Evolutionary conservation across 2,113 vertebrate genomes (phyloP), one percentile per base, ranked within the genome.

Genomic region (Ramphastos sulfuratus): DNA sequence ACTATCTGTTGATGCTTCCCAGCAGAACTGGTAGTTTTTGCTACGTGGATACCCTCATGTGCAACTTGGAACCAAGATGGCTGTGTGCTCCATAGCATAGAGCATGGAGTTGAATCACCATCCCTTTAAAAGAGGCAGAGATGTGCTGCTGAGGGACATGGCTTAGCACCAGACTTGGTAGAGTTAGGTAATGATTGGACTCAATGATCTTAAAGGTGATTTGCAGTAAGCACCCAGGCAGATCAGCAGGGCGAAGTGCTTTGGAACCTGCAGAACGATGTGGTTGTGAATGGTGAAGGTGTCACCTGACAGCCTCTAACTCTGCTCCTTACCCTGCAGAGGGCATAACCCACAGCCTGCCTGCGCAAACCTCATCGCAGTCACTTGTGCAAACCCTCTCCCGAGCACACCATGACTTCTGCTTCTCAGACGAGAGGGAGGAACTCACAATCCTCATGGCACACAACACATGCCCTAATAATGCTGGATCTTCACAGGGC

Each of bases 31-130:
- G 71, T 35, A 37, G 70, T 31, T 63, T 82, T 76, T 61, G 30
- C 37, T 70, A 46, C 9, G 3, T n/a, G 75, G 59, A 59, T 72
- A n/a, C 3, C 14, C 63, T 33, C 52, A 18, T 0, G 18, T 0
- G 2, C 0, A 6, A 77, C 20, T 11, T 3, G 2, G 39, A 48
- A 42, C 55, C 2, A 7, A 70, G 60, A 19, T 4, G 0, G 4
- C 15, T 5, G 3, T 0, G 2, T 30, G 67, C 67, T 78, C n/a
- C 52, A 1, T 31, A 69, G 64, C 65, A 37, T 23, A 50, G 21
- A 50, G 48, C 23, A 13, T 13, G 50, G 23, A 52, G 50, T 52
- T 52, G 23, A 24, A 52, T 12, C 9, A 6, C 12, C 23, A 52
- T 7, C 50, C 50, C 11, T 52, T 52, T 52, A 25, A 52, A 52